Evolutionary conservation across 2,797 vertebrate species (phyloP), one percentile per base, ranked within the genome.

Genomic region (Synaphobranchus kaupii): DNA sequence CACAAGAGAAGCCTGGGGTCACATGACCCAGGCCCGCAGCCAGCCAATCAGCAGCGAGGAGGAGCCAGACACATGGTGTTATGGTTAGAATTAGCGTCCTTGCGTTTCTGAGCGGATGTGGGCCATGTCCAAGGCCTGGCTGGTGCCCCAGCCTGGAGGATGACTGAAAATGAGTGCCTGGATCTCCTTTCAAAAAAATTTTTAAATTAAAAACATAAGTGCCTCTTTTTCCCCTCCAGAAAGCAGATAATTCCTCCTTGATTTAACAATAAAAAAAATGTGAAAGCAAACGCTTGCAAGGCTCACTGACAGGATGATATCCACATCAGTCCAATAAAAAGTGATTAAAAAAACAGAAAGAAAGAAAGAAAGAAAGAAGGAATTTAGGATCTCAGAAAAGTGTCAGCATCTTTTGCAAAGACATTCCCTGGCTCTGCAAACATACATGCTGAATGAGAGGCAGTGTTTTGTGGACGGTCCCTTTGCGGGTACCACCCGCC

Each of bases 1-100:
- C 60, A 25, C 34, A 85, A 63, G 85, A 86, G n/a, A 86, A 34
- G 54, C n/a, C 28, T 13, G 71, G 52, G 78, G 52, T 47, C 22
- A 63, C 52, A 15, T 44, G 34, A 47, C 73, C 31, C 13, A 17
- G 20, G 73, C 47, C 50, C 52, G 25, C 47, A 28, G 22, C 50
- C 92, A 94, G 94, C 93, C 94, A 95, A 95, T 96, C 95, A 95
- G 94, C 86, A 87, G 93, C 92, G 90, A 90, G 90, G 93, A 90
- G 93, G 93, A 93, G 93, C 93, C 95, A 94, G 96, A 94, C 95
- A 96, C 83, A 95, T 95, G 95, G 89, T 96, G 95, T 96, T 96
- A 94, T 96, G 95, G 94, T 96, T 95, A 93, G 94, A 94, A 94
- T 95, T 95, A 95, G 93, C 93, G 92, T 94, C 92, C 88, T 91